Conservation (phyloP, 2,797 vertebrate genomes). For the Limnodromus scolopaceus region DNA sequence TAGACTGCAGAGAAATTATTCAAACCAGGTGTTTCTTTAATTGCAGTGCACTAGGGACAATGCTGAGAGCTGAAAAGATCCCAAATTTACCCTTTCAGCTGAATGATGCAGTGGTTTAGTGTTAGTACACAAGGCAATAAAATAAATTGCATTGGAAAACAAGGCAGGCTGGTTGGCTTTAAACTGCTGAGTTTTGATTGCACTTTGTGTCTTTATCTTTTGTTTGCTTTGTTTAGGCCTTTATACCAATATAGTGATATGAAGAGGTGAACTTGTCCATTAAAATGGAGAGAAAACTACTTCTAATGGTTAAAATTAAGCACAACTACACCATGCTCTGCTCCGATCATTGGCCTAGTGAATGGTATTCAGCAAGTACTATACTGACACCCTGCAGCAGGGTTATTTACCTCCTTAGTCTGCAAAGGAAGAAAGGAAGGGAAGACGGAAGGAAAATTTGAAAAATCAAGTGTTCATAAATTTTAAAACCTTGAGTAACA, state of each 20-base stretch:
- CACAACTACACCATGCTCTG: accelerated
- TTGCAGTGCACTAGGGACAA: background rate
- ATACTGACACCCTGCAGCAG: accelerated
- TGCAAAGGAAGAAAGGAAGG: background rate
- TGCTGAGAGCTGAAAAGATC: background rate
- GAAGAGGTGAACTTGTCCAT: background rate
- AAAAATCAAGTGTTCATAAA: background rate
- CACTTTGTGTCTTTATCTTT: slow-evolving; percentile 8
- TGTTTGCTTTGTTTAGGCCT: background rate
- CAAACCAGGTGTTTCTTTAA: slow-evolving; percentile 55
- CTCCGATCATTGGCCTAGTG: background rate
- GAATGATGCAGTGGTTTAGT: background rate
- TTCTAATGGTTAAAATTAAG: background rate
- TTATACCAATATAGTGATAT: background rate
- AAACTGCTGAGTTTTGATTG: slow-evolving; percentile 9
- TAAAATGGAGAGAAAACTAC: background rate
- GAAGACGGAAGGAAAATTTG: background rate
- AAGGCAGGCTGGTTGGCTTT: background rate
- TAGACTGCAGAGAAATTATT: background rate
- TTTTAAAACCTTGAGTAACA: background rate
- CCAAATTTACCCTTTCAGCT: slow-evolving; percentile 3
- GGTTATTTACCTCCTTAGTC: background rate
- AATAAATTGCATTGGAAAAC: slow-evolving; percentile 6
- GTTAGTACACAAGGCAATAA: slow-evolving; percentile 3
- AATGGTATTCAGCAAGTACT: background rate